Percentiles rank a stretch among this genome's conserved stretches.
Evolutionary conservation across 2,888 invertebrate genomes (phyloP).

Genomic region (Spodoptera exigua): DNA sequence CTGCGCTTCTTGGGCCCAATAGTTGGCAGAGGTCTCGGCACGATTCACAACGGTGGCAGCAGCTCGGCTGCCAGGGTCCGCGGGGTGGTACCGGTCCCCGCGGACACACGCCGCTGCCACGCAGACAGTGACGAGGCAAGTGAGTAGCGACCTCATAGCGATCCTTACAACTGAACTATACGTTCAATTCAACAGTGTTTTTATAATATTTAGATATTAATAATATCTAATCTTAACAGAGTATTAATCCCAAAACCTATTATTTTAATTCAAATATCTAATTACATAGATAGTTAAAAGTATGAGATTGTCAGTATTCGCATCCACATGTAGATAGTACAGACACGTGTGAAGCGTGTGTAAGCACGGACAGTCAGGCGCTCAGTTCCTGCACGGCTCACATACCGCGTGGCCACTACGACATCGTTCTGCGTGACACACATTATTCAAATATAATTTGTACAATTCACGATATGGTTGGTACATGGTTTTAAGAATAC

Average conservation of each 20-base stretch:
- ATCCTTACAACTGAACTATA: slow-evolving; percentile 10
- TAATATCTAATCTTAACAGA: slow-evolving; percentile 29
- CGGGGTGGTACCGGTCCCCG: slow-evolving; percentile 52
- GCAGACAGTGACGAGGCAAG: slow-evolving; percentile 7
- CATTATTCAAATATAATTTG: too few species aligned
- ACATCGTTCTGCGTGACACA: too few species aligned
- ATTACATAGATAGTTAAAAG: background rate
- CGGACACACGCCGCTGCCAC: slow-evolving; percentile 5
- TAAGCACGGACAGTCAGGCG: too few species aligned
- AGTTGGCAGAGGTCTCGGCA: slow-evolving; percentile 61
- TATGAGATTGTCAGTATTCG: slow-evolving; percentile 2
- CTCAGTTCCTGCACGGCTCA: too few species aligned
- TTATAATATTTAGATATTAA: slow-evolving; percentile 14
- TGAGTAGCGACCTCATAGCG: slow-evolving; percentile 26
- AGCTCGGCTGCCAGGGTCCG: background rate
- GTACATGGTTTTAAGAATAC: too few species aligned
- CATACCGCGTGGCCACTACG: too few species aligned
- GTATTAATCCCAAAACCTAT: slow-evolving; percentile 11
- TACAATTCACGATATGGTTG: too few species aligned
- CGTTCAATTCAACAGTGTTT: slow-evolving; percentile 13
- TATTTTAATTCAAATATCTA: too few species aligned
- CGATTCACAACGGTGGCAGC: slow-evolving; percentile 1
- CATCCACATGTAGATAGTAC: too few species aligned
- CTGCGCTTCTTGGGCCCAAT: slow-evolving; percentile 83
- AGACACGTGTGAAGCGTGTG: too few species aligned